Base-by-base conservation (phyloP, 2,888 invertebrate species). In the Troides aeacus region DNA sequence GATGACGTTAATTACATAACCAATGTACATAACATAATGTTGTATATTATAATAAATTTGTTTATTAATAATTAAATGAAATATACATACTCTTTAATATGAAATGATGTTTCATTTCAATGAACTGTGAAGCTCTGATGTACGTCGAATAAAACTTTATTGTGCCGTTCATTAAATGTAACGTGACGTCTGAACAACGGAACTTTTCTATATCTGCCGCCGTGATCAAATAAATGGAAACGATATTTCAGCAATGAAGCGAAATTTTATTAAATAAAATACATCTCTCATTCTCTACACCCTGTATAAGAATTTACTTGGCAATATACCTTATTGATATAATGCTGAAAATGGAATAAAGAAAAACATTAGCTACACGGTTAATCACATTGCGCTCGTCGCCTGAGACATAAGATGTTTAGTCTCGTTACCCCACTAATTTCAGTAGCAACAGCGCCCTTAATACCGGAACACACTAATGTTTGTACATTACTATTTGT, bases 71-170 rank as follows among this genome's bases (percentile, higher is more conserved):
- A 39, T 8, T 39, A 10, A 39, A 39, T 39, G 39, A 6, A 39
- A 39, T 39, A 39, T 39, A 39, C 10, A 8, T 39, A 7, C 7
- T 10, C 5, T 58, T 64, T 36, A 63, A 21, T 59, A 53, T n/a
- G 15, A 53, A 59, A 64, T 53, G 59, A 64, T 64, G 24, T 64
- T 64, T 39, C 53, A 53, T 60, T 24, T 69, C 64, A 64, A 8
- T 58, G 62, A 62, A 69, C 60, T 59, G 68, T 60, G 42, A 60
- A 64, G 59, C 39, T 64, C 59, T 59, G 68, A 42, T 64, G 64
- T 64, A 69, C 56, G 42, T 61, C 24, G 68, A 69, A 64, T 59
- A 30, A 46, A 72, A 69, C 60, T 72, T 72, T 72, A 71, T 71
- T 67, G 68, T 66, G 62, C 58, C 46, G 57, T 69, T 66, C 64